Evolutionary conservation across 2,113 vertebrate genomes (phyloP).

Genomic region (Bagarius yarrelli): DNA sequence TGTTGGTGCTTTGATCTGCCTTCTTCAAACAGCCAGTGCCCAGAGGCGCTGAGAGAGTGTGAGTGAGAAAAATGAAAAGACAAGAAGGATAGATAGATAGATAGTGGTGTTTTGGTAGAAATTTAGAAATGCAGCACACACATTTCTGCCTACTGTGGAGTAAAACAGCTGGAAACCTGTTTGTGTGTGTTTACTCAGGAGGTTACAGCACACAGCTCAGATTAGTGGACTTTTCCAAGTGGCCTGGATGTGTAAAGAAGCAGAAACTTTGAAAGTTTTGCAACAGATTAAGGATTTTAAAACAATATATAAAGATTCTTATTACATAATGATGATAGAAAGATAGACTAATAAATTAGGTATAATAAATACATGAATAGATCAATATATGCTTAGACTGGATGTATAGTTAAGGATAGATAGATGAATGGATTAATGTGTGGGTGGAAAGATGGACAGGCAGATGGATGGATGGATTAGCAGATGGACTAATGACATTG

Average conservation of each 20-base stretch:
- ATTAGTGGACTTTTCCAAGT: constrained; percentile 1
- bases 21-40: constrained; percentile 37
- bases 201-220: background rate
- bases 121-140: constrained; percentile 1
- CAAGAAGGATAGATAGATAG: background rate
- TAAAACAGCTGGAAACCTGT: background rate
- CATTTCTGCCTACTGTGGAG: constrained; percentile 4
- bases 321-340: background rate
- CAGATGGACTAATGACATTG: background rate
- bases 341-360: too few relatives aligned
- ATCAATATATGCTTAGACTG: background rate
- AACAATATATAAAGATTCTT: too few relatives aligned
- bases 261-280: background rate
- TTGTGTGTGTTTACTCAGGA: constrained; percentile 13
- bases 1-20: constrained; percentile 37
- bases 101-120: background rate
- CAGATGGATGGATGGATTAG: background rate
- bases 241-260: constrained; percentile 9
- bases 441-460: too few relatives aligned
- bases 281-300: too few relatives aligned
- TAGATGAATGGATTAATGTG: background rate
- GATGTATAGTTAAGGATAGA: background rate
- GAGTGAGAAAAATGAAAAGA: background rate
- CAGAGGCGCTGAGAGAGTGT: constrained; percentile 7
- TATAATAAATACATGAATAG: background rate